Percentiles rank a stretch among this genome's conserved stretches.
Evolutionary conservation across 2,888 invertebrate species (phyloP).

Genomic region (Drosophila seclusa): DNA sequence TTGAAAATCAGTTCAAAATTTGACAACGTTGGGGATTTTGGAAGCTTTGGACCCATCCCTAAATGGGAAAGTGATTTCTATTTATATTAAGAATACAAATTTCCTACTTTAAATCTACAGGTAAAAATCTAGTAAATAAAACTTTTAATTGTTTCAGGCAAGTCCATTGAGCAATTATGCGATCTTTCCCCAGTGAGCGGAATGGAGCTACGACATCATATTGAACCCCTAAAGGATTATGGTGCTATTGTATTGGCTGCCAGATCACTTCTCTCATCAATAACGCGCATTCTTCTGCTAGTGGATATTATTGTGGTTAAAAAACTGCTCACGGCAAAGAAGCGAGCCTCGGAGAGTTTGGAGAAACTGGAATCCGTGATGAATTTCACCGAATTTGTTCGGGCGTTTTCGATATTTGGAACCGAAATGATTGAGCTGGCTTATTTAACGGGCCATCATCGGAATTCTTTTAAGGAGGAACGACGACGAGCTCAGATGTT

Average conservation of each 20-base stretch:
- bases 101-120: not conserved
- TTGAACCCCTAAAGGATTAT: slow-evolving; percentile 89
- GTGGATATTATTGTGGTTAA: slow-evolving; percentile 99
- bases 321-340: slow-evolving; percentile 97
- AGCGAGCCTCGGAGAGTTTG: slow-evolving; percentile 95
- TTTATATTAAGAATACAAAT: not conserved
- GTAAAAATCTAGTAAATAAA: not conserved
- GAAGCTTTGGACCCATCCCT: not conserved
- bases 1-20: no score
- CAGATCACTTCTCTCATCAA: slow-evolving; percentile 95
- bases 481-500: slow-evolving; percentile 97
- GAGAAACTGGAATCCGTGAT: slow-evolving; percentile 94
- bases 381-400: slow-evolving; percentile 98
- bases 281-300: slow-evolving; percentile 96
- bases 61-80: not conserved
- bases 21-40: not conserved
- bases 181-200: slow-evolving; percentile 87
- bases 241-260: slow-evolving; percentile 95
- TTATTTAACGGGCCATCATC: slow-evolving; percentile 92
- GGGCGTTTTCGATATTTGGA: slow-evolving; percentile 99
- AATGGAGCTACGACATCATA: slow-evolving; percentile 87
- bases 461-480: slow-evolving; percentile 96
- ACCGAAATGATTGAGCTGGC: slow-evolving; percentile 99
- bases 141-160: slow-evolving; percentile 87
- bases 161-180: slow-evolving; percentile 96